Evolutionary conservation across 2,113 vertebrate species (phyloP).

Genomic region (Dromiciops gliroides): DNA sequence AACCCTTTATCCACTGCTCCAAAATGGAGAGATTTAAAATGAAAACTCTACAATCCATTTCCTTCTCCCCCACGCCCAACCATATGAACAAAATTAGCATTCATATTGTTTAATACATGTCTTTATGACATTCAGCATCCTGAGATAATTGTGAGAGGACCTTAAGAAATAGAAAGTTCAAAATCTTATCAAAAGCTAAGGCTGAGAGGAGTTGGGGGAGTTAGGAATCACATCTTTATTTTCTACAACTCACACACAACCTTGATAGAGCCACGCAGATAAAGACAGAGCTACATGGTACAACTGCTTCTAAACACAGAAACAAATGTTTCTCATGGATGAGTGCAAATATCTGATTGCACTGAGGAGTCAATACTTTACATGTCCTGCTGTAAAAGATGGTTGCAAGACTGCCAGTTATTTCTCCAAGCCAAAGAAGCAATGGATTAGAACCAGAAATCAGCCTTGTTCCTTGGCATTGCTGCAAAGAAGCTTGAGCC

Average conservation of each 20-base stretch:
- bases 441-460: background rate
- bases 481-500: background rate
- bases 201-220: background rate
- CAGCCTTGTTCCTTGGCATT: background rate
- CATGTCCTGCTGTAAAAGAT: background rate
- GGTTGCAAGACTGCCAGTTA: background rate
- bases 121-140: background rate
- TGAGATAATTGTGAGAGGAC: background rate
- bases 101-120: background rate
- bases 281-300: constrained; percentile 20
- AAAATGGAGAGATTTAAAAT: background rate
- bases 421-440: background rate
- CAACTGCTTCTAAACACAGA: background rate
- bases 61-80: background rate
- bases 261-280: background rate
- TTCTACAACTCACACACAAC: background rate
- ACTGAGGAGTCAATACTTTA: background rate
- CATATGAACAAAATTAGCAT: background rate
- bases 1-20: background rate
- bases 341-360: background rate
- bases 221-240: background rate
- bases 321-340: background rate
- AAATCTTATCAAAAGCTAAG: background rate
- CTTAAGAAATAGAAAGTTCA: background rate
- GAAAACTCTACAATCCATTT: background rate